Evolutionary conservation across 2,797 vertebrate species (phyloP).

Genomic region (Dendrocincla fuliginosa): DNA sequence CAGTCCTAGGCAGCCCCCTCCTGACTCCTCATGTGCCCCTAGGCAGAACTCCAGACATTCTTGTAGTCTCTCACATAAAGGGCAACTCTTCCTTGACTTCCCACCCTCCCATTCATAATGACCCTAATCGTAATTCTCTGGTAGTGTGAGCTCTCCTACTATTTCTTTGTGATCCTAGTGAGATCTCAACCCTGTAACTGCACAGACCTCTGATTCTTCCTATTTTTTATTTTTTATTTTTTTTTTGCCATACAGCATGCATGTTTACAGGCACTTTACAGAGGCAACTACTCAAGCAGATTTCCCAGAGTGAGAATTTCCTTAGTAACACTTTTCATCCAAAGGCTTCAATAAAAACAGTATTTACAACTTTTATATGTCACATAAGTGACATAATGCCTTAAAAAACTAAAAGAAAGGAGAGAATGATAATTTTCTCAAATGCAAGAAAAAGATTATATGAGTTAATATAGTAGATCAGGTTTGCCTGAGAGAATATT

Average conservation of each 20-base stretch:
- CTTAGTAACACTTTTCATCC: too few species aligned
- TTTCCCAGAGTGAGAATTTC: too few species aligned
- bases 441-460: background rate
- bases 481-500: background rate
- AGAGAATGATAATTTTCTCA: background rate
- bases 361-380: background rate
- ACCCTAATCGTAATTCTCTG: background rate
- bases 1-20: background rate
- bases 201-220: background rate
- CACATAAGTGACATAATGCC: background rate
- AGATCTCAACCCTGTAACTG: background rate
- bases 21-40: background rate
- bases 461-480: background rate
- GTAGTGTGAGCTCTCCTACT: background rate
- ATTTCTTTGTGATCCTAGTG: background rate
- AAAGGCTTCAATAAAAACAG: background rate
- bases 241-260: background rate
- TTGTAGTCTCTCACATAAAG: background rate
- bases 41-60: background rate
- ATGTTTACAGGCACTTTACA: too few species aligned
- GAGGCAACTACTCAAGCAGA: too few species aligned
- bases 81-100: background rate
- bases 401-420: background rate
- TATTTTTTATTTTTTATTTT: background rate
- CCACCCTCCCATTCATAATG: background rate